These are phyloP conservation scores for Papio anubis DNA, from an alignment of 2,113 vertebrate genomes.

Conservation along the genomic window DNA sequence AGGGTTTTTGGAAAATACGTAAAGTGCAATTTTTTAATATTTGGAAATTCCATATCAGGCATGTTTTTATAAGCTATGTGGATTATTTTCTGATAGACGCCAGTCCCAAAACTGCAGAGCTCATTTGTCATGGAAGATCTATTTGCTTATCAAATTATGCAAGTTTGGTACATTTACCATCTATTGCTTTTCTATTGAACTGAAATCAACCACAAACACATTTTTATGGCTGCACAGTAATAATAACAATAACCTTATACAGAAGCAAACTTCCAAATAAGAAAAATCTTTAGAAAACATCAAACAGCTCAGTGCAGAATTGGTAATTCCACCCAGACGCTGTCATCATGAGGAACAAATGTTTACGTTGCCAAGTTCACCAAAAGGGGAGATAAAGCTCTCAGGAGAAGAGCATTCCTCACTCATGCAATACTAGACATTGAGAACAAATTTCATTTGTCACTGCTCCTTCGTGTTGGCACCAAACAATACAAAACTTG, in stretches of 20 bases:
- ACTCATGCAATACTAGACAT: slow-evolving; percentile 59
- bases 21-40: neutral
- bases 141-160: slow-evolving; percentile 69
- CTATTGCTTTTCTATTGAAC: slow-evolving; percentile 51
- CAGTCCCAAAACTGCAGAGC: neutral
- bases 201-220: slow-evolving; percentile 58
- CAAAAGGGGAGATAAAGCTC: slow-evolving; percentile 68
- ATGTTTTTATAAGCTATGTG: slow-evolving; percentile 29
- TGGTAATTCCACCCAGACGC: slow-evolving; percentile 45
- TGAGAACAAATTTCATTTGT: slow-evolving; percentile 69
- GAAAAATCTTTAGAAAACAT: slow-evolving; percentile 48
- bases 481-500: slow-evolving; percentile 69
- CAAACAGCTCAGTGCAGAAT: neutral
- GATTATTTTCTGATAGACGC: neutral
- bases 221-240: slow-evolving; percentile 58
- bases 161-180: slow-evolving; percentile 41
- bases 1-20: neutral
- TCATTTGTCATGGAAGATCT: slow-evolving; percentile 24
- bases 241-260: slow-evolving; percentile 64
- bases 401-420: slow-evolving; percentile 48
- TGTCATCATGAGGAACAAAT: slow-evolving; percentile 50
- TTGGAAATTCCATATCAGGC: slow-evolving; percentile 34
- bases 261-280: slow-evolving; percentile 61
- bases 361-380: slow-evolving; percentile 46
- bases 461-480: slow-evolving; percentile 63